Evolutionary conservation across 1,140 invertebrate genomes (phyloP).

Genomic region (Drosophila neocordata): DNA sequence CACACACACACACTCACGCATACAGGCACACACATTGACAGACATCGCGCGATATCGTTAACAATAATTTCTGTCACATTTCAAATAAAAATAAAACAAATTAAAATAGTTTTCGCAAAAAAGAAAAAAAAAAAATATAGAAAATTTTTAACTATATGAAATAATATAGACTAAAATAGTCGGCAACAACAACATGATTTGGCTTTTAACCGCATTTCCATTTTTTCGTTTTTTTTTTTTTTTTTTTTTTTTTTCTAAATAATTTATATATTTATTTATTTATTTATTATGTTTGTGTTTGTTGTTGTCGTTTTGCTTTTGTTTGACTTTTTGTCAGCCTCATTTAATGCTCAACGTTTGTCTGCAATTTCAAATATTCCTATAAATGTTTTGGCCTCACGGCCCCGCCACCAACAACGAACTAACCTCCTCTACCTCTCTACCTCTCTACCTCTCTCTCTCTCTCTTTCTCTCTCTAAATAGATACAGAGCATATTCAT

Average conservation of each 20-base stretch:
- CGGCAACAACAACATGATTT: slow-evolving; percentile 31
- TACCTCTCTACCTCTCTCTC: background rate
- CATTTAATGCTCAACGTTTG: slow-evolving; percentile 53
- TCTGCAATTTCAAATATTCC: slow-evolving; percentile 71
- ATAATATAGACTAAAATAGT: slow-evolving; percentile 71
- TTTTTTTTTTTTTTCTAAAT: background rate
- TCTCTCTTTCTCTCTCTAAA: slow-evolving; percentile 5
- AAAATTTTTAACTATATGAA: slow-evolving; percentile 53
- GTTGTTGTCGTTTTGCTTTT: slow-evolving; percentile 19
- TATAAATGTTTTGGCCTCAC: slow-evolving; percentile 73
- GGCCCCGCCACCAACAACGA: slow-evolving; percentile 50
- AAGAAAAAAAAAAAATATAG: slow-evolving; percentile 18
- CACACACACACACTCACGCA: background rate
- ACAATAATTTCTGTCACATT: slow-evolving; percentile 76
- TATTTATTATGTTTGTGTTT: slow-evolving; percentile 39
- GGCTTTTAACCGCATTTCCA: slow-evolving; percentile 54
- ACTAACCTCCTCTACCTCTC: background rate
- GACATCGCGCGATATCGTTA: slow-evolving; percentile 68
- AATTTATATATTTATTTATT: slow-evolving; percentile 44
- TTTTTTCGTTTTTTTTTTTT: slow-evolving; percentile 26
- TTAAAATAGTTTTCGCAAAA: slow-evolving; percentile 71
- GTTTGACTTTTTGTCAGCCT: slow-evolving; percentile 38
- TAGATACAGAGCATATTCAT: slow-evolving; percentile 16
- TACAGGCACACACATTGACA: background rate
- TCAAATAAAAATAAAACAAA: slow-evolving; percentile 73